Percentiles rank a stretch among this genome's conserved stretches.
phyloP scores from a whole-genome alignment of 1,140 invertebrate species.

The Caenorhabditis tropicalis region DNA sequence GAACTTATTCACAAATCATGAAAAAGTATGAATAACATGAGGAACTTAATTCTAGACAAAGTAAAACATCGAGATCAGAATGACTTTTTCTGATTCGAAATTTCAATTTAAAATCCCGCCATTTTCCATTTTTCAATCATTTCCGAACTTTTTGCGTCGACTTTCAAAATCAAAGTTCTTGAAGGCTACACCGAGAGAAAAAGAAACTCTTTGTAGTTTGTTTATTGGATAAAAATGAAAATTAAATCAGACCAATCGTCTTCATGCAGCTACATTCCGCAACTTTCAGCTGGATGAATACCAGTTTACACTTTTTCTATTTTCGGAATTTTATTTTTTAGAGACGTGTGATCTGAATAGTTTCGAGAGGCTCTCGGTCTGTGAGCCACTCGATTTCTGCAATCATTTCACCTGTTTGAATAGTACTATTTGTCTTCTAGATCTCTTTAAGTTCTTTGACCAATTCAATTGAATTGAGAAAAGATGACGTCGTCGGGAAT shows the following conservation, averaged over 20 bases:
- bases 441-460: not conserved
- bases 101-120: not conserved
- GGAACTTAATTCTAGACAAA: not conserved
- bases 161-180: not conserved
- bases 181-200: not conserved
- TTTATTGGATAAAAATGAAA: not conserved
- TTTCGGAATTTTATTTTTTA: not conserved
- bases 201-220: not conserved
- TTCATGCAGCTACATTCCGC: not conserved
- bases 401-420: not conserved
- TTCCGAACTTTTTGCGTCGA: not conserved
- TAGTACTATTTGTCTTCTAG: not conserved
- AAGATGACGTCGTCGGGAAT: not conserved
- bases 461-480: not conserved
- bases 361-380: not conserved
- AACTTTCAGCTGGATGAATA: not conserved
- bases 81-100: not conserved
- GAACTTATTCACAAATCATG: no score
- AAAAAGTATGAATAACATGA: no score
- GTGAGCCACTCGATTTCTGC: no score
- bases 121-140: not conserved
- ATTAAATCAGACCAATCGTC: not conserved
- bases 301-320: not conserved
- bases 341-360: not conserved
- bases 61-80: not conserved